Evolutionary conservation across 2,113 vertebrate species (phyloP).

Genomic region (Paraplagusia blochii): DNA sequence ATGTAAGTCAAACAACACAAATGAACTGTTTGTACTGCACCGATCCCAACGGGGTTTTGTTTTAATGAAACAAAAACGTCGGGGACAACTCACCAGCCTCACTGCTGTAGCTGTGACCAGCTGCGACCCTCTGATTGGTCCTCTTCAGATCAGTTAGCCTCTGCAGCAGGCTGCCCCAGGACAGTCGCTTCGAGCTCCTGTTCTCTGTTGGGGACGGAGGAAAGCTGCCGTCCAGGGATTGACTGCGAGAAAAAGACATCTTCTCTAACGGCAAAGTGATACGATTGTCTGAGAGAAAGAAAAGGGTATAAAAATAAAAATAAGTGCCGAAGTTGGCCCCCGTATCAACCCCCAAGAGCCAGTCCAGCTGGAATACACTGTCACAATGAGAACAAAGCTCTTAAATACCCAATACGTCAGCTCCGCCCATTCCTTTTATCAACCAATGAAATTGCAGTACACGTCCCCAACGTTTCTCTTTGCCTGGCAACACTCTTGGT

Average conservation of each 20-base stretch:
- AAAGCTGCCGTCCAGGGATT: conserved; percentile 56
- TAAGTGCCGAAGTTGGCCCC: neutral
- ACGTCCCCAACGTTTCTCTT: conserved; percentile 82
- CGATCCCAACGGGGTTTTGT: neutral
- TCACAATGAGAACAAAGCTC: conserved; percentile 65
- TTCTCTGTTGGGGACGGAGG: conserved; percentile 53
- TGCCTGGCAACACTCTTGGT: conserved; percentile 77
- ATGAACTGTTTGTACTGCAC: neutral
- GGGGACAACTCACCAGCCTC: conserved; percentile 55
- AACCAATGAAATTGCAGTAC: conserved; percentile 78
- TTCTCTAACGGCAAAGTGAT: conserved; percentile 1
- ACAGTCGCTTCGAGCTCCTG: conserved; percentile 57
- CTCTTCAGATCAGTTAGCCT: conserved; percentile 68
- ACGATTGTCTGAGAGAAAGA: neutral
- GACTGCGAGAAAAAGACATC: conserved; percentile 56
- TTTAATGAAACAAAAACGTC: neutral
- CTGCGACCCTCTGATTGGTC: conserved; percentile 32
- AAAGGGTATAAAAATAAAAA: neutral
- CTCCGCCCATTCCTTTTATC: conserved; percentile 35
- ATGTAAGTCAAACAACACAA: neutral
- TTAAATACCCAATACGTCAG: conserved; percentile 41
- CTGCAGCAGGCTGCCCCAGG: conserved; percentile 71
- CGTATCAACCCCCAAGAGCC: neutral
- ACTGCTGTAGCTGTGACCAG: conserved; percentile 41
- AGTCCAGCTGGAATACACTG: conserved; percentile 47